Percentiles rank a stretch among this genome's conserved stretches.
These are phyloP conservation scores for Stigmatopora argus DNA, from an alignment of 2,113 vertebrate species.

Conservation along the genomic window DNA sequence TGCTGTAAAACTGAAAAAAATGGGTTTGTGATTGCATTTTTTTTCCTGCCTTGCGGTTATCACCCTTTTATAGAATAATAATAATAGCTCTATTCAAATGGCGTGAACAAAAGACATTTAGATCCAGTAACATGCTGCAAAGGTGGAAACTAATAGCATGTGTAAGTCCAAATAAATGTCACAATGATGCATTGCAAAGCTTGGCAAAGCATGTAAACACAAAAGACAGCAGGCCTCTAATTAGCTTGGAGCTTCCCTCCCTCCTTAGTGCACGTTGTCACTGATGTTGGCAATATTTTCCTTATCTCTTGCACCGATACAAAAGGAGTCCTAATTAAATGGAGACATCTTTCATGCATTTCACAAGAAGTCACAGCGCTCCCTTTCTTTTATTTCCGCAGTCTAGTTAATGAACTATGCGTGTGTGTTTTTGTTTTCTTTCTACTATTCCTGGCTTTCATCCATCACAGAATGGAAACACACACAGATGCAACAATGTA, in stretches of 20 bases:
- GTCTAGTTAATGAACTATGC: not conserved
- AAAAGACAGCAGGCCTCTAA: conserved; percentile 24
- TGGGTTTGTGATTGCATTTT: no score
- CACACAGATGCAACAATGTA: conserved; percentile 22
- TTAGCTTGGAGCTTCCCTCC: conserved; percentile 26
- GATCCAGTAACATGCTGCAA: not conserved
- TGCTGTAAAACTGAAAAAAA: no score
- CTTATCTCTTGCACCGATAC: not conserved
- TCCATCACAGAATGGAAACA: conserved; percentile 29
- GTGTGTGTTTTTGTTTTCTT: not conserved
- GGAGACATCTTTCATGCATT: not conserved
- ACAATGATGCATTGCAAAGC: conserved; percentile 3
- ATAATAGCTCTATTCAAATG: no score
- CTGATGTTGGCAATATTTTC: not conserved
- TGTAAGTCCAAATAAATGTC: conserved; percentile 7
- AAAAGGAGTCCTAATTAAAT: not conserved
- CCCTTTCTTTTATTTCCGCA: not conserved
- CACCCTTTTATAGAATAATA: no score
- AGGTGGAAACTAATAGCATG: not conserved
- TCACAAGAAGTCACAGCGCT: not conserved
- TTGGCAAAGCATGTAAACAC: conserved; percentile 30
- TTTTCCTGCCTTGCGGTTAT: no score
- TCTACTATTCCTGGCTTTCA: conserved; percentile 10
- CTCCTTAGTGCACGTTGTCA: not conserved
- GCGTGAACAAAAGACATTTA: not conserved